Conservation (phyloP, 2,797 vertebrate genomes). For the Zenarchopterus dispar region DNA sequence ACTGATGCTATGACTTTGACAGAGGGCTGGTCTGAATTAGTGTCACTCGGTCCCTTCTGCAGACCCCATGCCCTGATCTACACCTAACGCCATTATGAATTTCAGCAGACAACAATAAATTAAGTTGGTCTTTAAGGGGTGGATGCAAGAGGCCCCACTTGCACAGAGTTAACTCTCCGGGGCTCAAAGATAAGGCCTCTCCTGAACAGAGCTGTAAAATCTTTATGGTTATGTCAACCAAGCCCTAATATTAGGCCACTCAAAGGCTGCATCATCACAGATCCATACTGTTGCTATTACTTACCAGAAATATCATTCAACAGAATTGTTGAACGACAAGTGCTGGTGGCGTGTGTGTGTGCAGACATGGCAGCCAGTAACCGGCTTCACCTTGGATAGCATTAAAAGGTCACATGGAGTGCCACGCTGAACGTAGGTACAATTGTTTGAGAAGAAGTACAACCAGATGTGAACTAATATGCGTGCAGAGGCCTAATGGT, state of each 20-base stretch:
- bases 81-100: constrained; percentile 64
- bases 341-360: constrained; percentile 37
- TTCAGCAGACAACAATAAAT: constrained; percentile 31
- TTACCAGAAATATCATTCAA: constrained; percentile 1
- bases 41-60: constrained; percentile 27
- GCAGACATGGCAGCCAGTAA: constrained; percentile 16
- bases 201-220: constrained; percentile 66
- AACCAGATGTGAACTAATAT: constrained; percentile 74
- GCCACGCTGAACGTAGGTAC: constrained; percentile 51
- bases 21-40: constrained; percentile 68
- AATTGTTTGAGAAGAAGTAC: constrained; percentile 55
- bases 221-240: constrained; percentile 65
- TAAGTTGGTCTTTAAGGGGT: constrained; percentile 23
- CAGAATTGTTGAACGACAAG: constrained; percentile 14
- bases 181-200: constrained; percentile 41
- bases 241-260: constrained; percentile 35
- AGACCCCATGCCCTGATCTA: constrained; percentile 55
- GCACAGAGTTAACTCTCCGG: constrained; percentile 37
- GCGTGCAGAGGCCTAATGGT: constrained; percentile 66
- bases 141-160: constrained; percentile 36
- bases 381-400: constrained; percentile 37
- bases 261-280: constrained; percentile 8
- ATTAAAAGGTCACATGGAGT: constrained; percentile 62
- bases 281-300: not conserved
- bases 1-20: constrained; percentile 56